Conservation (phyloP, 2,888 invertebrate genomes). For the Lypha dubia region DNA sequence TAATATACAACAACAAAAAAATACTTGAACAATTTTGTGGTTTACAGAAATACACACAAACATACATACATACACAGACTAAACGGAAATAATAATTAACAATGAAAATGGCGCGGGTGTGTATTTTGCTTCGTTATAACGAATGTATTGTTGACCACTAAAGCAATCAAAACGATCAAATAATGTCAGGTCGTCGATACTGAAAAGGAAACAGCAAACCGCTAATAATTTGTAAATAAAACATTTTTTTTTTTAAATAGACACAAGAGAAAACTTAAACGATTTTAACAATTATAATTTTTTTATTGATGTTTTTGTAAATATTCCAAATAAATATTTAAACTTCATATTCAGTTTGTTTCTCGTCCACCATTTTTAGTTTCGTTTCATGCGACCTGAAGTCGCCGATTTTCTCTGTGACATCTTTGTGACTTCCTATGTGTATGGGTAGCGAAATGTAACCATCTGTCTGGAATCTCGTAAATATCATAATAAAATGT, state of each 20-base stretch:
- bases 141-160: slow-evolving; percentile 48
- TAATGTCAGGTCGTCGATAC: slow-evolving; percentile 6
- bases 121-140: not conserved
- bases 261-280: too few species aligned
- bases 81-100: slow-evolving; percentile 5
- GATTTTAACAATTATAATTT: not conserved
- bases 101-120: slow-evolving; percentile 4
- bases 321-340: not conserved
- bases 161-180: slow-evolving; percentile 36
- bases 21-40: too few species aligned
- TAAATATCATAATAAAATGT: slow-evolving; percentile 43
- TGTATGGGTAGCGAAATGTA: slow-evolving; percentile 28
- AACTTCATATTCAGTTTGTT: slow-evolving; percentile 9
- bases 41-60: not conserved
- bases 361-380: slow-evolving; percentile 3
- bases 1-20: too few species aligned
- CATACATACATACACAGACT: not conserved
- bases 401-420: not conserved
- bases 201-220: slow-evolving; percentile 27
- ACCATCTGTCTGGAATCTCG: slow-evolving; percentile 26
- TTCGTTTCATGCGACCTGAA: not conserved
- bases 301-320: not conserved
- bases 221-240: slow-evolving; percentile 55
- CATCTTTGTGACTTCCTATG: slow-evolving; percentile 15
- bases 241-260: not conserved